phyloP scores from a whole-genome alignment of 2,113 vertebrate species.

The Fregata magnificens region DNA sequence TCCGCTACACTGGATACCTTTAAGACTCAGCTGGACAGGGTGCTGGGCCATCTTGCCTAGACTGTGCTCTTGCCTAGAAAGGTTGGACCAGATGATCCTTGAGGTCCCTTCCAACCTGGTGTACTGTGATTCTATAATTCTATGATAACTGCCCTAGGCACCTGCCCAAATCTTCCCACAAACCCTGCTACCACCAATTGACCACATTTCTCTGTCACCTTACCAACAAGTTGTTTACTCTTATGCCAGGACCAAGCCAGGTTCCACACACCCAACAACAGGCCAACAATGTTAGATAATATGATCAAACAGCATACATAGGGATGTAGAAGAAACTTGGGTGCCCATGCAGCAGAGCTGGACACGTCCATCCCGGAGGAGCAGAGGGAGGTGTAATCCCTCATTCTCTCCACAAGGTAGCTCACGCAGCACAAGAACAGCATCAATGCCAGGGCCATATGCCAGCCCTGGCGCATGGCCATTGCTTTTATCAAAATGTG shows the following conservation, averaged over 20 bases:
- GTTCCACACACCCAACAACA: background rate
- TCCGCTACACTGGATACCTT: too few relatives aligned
- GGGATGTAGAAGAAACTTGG: background rate
- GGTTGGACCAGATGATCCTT: too few relatives aligned
- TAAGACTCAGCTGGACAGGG: too few relatives aligned
- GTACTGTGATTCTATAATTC: too few relatives aligned
- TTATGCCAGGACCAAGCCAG: background rate
- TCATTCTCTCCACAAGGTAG: background rate
- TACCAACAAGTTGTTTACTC: background rate
- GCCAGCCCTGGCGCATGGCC: background rate
- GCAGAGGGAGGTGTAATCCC: background rate
- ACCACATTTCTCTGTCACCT: background rate
- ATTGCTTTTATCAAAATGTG: background rate
- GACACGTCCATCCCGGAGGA: background rate
- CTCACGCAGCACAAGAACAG: background rate
- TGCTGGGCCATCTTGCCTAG: too few relatives aligned
- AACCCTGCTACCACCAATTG: rapidly evolving
- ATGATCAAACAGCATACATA: background rate
- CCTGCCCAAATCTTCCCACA: background rate
- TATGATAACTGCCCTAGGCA: background rate
- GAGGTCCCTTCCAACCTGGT: too few relatives aligned
- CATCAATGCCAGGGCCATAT: rapidly evolving
- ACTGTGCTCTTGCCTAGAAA: too few relatives aligned
- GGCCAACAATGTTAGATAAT: rapidly evolving
- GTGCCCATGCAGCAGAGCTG: background rate